Conservation (phyloP, 2,888 invertebrate genomes). For the Matsumyia berberina region DNA sequence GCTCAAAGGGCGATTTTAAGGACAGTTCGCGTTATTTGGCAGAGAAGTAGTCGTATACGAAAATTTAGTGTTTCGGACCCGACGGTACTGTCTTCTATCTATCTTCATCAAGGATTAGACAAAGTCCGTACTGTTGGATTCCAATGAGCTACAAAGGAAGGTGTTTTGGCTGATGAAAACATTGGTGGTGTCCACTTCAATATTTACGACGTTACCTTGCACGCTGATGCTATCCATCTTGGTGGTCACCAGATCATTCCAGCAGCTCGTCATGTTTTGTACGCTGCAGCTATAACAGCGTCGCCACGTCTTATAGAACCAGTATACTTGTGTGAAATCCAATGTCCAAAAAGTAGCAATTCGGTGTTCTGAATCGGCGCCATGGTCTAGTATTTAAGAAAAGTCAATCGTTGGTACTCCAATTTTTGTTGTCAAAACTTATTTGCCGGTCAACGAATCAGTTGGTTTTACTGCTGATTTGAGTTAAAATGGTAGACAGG, state of each 20-base stretch:
- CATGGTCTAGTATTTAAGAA: slow-evolving; percentile 99
- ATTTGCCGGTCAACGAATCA: slow-evolving; percentile 99
- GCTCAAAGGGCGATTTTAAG: slow-evolving; percentile 98
- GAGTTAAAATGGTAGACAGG: slow-evolving; percentile 98
- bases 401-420: slow-evolving; percentile 97
- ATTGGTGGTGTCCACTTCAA: slow-evolving; percentile 97
- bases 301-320: slow-evolving; percentile 98
- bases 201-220: slow-evolving; percentile 99
- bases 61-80: slow-evolving; percentile 99
- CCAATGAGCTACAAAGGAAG: slow-evolving; percentile 99
- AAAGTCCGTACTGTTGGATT: slow-evolving; percentile 99
- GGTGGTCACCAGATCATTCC: slow-evolving; percentile 99
- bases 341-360: slow-evolving; percentile 98
- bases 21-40: slow-evolving; percentile 96
- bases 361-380: slow-evolving; percentile 96
- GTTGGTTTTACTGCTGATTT: slow-evolving; percentile 99
- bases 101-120: slow-evolving; percentile 99
- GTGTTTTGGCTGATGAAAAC: slow-evolving; percentile 99
- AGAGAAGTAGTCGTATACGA: slow-evolving; percentile 99
- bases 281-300: slow-evolving; percentile 97
- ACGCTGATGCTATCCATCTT: slow-evolving; percentile 99
- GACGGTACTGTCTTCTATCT: slow-evolving; percentile 98
- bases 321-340: slow-evolving; percentile 99
- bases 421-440: slow-evolving; percentile 99
- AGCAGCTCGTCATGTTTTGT: slow-evolving; percentile 98